These are phyloP conservation scores for Arion vulgaris DNA, from an alignment of 1,140 invertebrate genomes.

Conservation along the genomic window DNA sequence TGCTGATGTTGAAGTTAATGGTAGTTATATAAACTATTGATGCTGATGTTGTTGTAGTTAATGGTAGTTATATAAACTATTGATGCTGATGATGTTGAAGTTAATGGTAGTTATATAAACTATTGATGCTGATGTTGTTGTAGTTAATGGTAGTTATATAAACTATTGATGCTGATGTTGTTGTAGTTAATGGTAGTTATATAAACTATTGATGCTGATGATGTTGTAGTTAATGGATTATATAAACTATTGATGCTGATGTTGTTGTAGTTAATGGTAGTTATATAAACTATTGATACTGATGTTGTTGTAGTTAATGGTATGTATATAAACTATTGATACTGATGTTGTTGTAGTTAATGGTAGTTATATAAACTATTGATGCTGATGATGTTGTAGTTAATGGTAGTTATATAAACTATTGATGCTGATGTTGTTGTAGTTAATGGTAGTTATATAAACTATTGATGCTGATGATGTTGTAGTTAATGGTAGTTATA, in stretches of 20 bases:
- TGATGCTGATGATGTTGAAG: background rate
- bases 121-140: background rate
- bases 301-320: background rate
- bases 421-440: background rate
- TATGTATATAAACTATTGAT: slow-evolving; percentile 13
- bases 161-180: background rate
- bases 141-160: too few relatives aligned
- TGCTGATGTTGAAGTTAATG: too few relatives aligned
- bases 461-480: background rate
- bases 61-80: slow-evolving; percentile 18
- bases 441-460: slow-evolving; percentile 7
- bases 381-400: background rate
- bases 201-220: slow-evolving; percentile 1
- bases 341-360: background rate
- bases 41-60: background rate
- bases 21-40: too few relatives aligned
- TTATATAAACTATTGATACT: slow-evolving; percentile 13
- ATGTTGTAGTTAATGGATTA: background rate
- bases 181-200: background rate
- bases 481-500: background rate
- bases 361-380: slow-evolving; percentile 19
- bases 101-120: background rate
- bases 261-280: background rate
- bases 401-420: slow-evolving; percentile 7
- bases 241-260: slow-evolving; percentile 13